Evolutionary conservation across 2,888 invertebrate genomes (phyloP), one percentile per base, ranked within the genome.

Genomic region (Chydorus sphaericus): DNA sequence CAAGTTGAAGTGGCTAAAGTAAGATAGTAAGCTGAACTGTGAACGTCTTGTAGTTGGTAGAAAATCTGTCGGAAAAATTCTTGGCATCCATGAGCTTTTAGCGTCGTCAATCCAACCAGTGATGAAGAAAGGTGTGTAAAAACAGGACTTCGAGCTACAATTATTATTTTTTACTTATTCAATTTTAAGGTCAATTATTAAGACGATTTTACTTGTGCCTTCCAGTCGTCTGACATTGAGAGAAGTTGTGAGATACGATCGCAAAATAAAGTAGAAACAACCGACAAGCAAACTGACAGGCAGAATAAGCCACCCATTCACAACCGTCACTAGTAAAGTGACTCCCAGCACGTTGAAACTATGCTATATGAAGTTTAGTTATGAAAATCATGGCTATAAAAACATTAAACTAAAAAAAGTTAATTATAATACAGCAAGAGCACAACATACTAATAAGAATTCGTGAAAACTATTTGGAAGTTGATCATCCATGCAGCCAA

Each of bases 21-120:
- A 64, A 90, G 74, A 67, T 82, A 93, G 85, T 89, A 96, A 6
- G 94, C 85, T 1, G 93, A 85, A 55, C 91, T 88, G 66, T 96
- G 92, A 5, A 56, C 23, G n/a, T 56, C 57, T 23, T 59, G 60
- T 58, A 65, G 62, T n/a, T 60, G 58, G 51, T 66, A 67, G 65
- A 72, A 75, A 60, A 69, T 68, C 28, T 63, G 60, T 28, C 65
- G 60, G 60, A 74, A 72, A 36, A 65, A 63, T 2, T 64, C 61
- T 61, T 73, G 67, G 18, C 67, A 68, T 10, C 64, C 62, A 60
- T 70, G 73, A 6, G 73, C 72, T 53, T 75, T 78, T 23, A 90
- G 76, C 5, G 84, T 76, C 36, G 84, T 70, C 44, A 88, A 81
- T 58, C 89, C 90, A 65, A 82, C 75, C 72, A 88, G 77, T 51